Base-by-base conservation (phyloP, 2,888 invertebrate species). In the Erebia aethiops region DNA sequence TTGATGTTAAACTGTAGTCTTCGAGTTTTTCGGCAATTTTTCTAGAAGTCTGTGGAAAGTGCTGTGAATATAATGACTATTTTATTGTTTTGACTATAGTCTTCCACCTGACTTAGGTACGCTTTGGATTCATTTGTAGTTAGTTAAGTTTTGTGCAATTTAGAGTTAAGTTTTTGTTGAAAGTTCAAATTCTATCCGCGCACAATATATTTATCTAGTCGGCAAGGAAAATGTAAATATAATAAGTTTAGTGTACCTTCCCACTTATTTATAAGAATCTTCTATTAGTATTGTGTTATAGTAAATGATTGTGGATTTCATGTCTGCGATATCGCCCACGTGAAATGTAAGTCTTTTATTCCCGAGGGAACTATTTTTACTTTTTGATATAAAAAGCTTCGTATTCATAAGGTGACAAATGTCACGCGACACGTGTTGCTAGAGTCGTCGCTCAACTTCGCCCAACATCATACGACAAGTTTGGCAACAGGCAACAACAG, bases 201-300 rank as follows among this genome's bases (percentile, higher is more conserved):
- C 60, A 60, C 41, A 60, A 41, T 43, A n/a, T n/a, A n/a, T 35
- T 58, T 35, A 58, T 58, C 26, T 58, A 58, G 35, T n/a, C 35
- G 13, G 35, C 35, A 35, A 18, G 18, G 18, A 10, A 18, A 54
- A 10, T 54, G 54, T 54, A 54, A 18, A 54, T 54, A 54, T 16
- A 18, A 1, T 52, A 16, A 52, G 52, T 52, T 58, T 35, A 8
- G 14, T 35, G n/a, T 58, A 58, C 21, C 21, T 56, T 11, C 54
- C 16, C 18, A 16, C 1, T 7, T 16, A 18, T 54, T 52, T 16
- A 54, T 54, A 54, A 54, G 54, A 54, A 54, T 10, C 18, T 54
- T 13, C 14, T 51, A n/a, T 11, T 35, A 43, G 43, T 43, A 1
- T 43, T 1, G 11, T 11, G 11, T 13, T 10, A 46, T 46, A 13